phyloP scores from a whole-genome alignment of 2,113 vertebrate species.

The Ochotona curzoniae region DNA sequence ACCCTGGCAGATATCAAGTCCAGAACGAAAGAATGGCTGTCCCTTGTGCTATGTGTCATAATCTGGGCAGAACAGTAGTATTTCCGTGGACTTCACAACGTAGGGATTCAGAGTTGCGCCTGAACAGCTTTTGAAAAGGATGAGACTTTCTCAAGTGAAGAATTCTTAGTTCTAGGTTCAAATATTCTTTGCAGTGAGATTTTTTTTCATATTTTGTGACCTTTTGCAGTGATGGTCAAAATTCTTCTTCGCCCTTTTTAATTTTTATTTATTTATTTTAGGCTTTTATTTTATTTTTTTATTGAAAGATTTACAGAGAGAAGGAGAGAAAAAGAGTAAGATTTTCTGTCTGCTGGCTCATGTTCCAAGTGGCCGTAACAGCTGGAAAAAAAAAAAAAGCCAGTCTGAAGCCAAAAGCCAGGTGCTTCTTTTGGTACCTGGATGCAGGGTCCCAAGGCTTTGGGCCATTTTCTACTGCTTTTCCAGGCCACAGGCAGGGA shows the following conservation, averaged over 20 bases:
- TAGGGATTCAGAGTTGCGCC: not conserved
- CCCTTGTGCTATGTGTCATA: not conserved
- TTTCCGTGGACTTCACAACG: not conserved
- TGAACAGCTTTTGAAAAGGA: not conserved
- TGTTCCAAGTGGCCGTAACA: too few species aligned
- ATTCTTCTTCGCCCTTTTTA: not conserved
- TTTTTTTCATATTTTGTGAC: not conserved
- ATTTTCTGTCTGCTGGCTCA: too few species aligned
- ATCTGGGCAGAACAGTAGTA: not conserved
- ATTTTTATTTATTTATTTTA: too few species aligned
- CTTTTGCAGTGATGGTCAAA: not conserved
- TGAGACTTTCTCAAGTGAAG: not conserved
- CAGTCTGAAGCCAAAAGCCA: too few species aligned
- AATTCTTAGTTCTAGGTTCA: not conserved
- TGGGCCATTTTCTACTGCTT: too few species aligned
- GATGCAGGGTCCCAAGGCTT: too few species aligned
- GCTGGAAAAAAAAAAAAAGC: too few species aligned
- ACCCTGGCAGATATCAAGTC: conserved; percentile 7
- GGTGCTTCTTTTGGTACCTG: too few species aligned
- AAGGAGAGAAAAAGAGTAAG: too few species aligned
- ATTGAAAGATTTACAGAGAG: too few species aligned
- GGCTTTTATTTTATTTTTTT: too few species aligned
- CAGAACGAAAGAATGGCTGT: not conserved
- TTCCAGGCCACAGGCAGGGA: too few species aligned
- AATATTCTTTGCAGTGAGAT: not conserved